Evolutionary conservation across 92 coral and sea anemone species (phyloP).

Genomic region (Zoanthus sociatus): DNA sequence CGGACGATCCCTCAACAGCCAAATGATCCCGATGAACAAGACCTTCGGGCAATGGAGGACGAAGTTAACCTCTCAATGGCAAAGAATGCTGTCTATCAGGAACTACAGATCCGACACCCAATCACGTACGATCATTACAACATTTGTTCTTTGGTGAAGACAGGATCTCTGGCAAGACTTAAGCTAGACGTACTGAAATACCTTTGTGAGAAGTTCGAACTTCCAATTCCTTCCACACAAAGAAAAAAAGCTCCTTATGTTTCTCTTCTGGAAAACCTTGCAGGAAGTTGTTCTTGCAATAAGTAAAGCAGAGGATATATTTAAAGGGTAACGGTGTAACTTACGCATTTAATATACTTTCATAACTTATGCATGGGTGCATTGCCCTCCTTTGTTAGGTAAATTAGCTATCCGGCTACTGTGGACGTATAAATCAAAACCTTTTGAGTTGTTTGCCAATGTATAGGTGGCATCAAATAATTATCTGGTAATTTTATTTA

Average conservation of each 20-base stretch:
- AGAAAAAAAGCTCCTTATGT: conserved; percentile 43
- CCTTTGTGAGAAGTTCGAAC: conserved; percentile 29
- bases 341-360: background rate
- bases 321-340: background rate
- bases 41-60: background rate
- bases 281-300: conserved; percentile 24
- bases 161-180: background rate
- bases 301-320: background rate
- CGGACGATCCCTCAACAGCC: background rate
- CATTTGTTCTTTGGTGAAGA: conserved; percentile 47
- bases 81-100: conserved; percentile 14
- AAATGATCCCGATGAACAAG: conserved; percentile 6
- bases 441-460: background rate
- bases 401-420: background rate
- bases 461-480: background rate
- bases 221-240: background rate
- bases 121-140: conserved; percentile 45
- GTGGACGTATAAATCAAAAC: background rate
- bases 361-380: background rate
- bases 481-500: too few species aligned
- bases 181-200: conserved; percentile 13
- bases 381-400: background rate
- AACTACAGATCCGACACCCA: conserved; percentile 39
- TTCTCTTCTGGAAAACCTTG: conserved; percentile 26
- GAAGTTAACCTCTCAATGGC: background rate